phyloP scores from a whole-genome alignment of 2,888 invertebrate species.

The Epinotia brunnichana region DNA sequence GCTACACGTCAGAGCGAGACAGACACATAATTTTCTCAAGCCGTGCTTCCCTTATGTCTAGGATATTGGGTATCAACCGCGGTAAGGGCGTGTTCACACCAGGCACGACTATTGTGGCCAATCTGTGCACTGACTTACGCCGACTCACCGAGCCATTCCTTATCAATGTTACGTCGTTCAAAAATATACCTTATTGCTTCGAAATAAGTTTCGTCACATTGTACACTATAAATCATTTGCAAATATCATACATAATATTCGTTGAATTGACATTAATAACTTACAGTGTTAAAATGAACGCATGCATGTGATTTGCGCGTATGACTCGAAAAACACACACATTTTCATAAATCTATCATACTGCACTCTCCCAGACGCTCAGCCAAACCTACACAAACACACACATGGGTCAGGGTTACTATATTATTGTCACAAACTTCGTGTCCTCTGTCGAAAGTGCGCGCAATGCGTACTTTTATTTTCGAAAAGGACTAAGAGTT shows the following conservation, averaged over 20 bases:
- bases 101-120: slow-evolving; percentile 12
- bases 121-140: background rate
- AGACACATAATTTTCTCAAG: slow-evolving; percentile 5
- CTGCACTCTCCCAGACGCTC: background rate
- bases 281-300: background rate
- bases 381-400: slow-evolving; percentile 2
- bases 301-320: slow-evolving; percentile 9
- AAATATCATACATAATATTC: background rate
- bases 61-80: slow-evolving; percentile 2
- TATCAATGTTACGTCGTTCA: slow-evolving; percentile 14
- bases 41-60: slow-evolving; percentile 13
- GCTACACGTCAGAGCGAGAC: slow-evolving; percentile 15
- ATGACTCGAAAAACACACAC: background rate
- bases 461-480: background rate
- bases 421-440: slow-evolving; percentile 14
- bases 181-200: slow-evolving; percentile 12
- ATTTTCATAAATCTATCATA: slow-evolving; percentile 1
- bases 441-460: background rate
- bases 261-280: background rate
- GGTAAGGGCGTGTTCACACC: background rate
- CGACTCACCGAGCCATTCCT: slow-evolving; percentile 8
- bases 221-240: background rate
- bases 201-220: slow-evolving; percentile 2
- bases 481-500: background rate
- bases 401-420: slow-evolving; percentile 7